Conservation (phyloP, 1,140 invertebrate species). For the Sitophilus oryzae region DNA sequence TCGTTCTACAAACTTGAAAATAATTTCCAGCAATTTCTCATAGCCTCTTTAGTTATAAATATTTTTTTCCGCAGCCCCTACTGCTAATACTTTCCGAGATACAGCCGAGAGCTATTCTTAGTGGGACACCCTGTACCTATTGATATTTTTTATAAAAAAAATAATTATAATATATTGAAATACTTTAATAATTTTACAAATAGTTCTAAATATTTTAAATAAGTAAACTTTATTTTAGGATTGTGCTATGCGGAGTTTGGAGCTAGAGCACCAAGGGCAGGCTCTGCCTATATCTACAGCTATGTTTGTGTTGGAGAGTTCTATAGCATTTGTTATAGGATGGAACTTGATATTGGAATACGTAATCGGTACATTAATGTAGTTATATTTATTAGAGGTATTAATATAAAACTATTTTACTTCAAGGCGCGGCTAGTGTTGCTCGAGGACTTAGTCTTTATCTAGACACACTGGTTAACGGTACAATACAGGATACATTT, state of each 20-base stretch:
- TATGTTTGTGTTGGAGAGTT: constrained; percentile 83
- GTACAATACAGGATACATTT: constrained; percentile 56
- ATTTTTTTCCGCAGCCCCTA: too few relatives aligned
- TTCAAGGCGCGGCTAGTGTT: constrained; percentile 68
- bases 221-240: constrained; percentile 56
- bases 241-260: constrained; percentile 82
- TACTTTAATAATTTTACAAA: too few relatives aligned
- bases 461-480: constrained; percentile 60
- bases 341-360: constrained; percentile 91
- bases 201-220: not conserved
- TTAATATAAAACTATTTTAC: constrained; percentile 31
- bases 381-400: not conserved
- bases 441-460: constrained; percentile 73
- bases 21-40: too few relatives aligned
- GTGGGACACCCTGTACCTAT: too few relatives aligned
- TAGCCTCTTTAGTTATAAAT: too few relatives aligned
- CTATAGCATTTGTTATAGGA: constrained; percentile 70
- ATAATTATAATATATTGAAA: too few relatives aligned
- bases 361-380: constrained; percentile 62
- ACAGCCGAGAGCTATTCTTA: too few relatives aligned
- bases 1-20: too few relatives aligned
- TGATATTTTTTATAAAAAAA: too few relatives aligned
- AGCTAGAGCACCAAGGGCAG: constrained; percentile 72
- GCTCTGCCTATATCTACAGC: constrained; percentile 80
- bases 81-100: too few relatives aligned